Conservation (phyloP, 2,888 invertebrate genomes). For the Eilema griseolum region DNA sequence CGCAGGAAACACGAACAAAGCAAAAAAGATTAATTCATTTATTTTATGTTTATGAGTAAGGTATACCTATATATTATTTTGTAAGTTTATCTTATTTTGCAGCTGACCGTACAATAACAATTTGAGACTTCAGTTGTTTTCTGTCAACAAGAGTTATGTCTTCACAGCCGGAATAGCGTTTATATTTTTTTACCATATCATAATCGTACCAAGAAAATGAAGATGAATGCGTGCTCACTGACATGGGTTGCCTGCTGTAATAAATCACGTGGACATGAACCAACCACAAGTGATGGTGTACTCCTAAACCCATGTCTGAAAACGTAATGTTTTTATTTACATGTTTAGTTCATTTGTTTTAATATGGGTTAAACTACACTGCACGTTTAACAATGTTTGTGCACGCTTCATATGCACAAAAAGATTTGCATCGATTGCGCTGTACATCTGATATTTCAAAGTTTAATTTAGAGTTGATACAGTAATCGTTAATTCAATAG, state of each 20-base stretch:
- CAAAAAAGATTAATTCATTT: no score
- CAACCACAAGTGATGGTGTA: constrained; percentile 30
- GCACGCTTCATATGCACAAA: no score
- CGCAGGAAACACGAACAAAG: no score
- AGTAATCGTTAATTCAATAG: no score
- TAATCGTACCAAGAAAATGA: constrained; percentile 19
- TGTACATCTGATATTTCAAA: no score
- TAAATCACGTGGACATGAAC: constrained; percentile 38
- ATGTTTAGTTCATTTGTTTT: not conserved
- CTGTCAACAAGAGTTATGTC: constrained; percentile 35
- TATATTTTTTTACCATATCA: constrained; percentile 15
- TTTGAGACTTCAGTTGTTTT: constrained; percentile 8
- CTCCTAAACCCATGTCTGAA: constrained; percentile 16
- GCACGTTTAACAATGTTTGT: no score
- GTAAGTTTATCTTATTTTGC: not conserved
- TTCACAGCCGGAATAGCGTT: constrained; percentile 20
- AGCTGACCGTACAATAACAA: not conserved
- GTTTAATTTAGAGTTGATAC: no score
- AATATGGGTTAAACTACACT: not conserved
- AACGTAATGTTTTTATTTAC: constrained; percentile 20
- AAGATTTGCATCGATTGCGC: no score
- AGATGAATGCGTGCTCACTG: constrained; percentile 21
- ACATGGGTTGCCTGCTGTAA: constrained; percentile 29
- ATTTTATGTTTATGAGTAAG: no score
- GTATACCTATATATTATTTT: no score